Conservation (phyloP, 2,113 vertebrate genomes). For the Rynchops niger region DNA sequence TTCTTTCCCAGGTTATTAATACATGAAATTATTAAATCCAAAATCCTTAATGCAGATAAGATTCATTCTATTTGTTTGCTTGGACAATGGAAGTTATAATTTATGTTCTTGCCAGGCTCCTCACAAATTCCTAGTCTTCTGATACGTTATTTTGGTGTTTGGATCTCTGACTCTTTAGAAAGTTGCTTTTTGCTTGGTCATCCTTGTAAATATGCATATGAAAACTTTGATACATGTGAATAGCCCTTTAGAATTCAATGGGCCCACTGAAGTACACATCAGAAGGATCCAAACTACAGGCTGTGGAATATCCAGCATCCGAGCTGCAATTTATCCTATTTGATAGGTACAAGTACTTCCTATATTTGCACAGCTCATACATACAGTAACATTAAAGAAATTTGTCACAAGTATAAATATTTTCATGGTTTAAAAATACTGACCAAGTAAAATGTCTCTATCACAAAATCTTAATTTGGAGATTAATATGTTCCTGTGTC, state of each 20-base stretch:
- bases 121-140: background rate
- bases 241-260: background rate
- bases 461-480: background rate
- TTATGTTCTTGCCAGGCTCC: background rate
- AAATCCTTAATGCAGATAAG: background rate
- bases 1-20: background rate
- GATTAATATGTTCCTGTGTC: background rate
- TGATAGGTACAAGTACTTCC: background rate
- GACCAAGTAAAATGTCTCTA: background rate
- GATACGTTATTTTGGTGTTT: background rate
- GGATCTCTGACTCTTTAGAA: background rate
- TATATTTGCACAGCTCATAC: background rate
- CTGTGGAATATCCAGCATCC: background rate
- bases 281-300: background rate
- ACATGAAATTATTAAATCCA: background rate
- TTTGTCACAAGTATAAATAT: background rate
- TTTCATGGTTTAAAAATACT: background rate
- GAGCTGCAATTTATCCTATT: background rate
- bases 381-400: background rate
- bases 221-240: background rate
- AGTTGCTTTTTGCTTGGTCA: background rate
- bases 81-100: background rate
- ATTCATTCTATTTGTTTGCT: background rate
- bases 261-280: fast-evolving
- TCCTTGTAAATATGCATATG: background rate